These are phyloP conservation scores for Pangasianodon hypophthalmus DNA, from an alignment of 2,113 vertebrate genomes.

Conservation along the genomic window DNA sequence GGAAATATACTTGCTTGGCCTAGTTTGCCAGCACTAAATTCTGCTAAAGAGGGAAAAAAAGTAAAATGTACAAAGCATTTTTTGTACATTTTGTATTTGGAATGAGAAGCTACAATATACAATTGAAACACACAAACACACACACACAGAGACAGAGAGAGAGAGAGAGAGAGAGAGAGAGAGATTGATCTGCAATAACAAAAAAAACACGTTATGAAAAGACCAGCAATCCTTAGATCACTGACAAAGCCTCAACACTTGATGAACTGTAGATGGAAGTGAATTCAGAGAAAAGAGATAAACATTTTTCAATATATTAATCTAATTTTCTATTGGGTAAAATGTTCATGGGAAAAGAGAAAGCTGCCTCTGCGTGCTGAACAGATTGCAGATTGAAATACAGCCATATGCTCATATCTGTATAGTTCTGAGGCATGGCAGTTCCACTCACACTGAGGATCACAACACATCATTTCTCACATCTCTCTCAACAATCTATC, in stretches of 20 bases:
- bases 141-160: not conserved
- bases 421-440: not conserved
- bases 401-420: no score
- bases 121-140: no score
- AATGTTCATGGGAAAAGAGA: not conserved
- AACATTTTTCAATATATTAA: not conserved
- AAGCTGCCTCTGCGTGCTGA: not conserved
- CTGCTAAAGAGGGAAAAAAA: no score
- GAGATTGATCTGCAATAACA: not conserved
- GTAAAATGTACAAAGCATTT: no score
- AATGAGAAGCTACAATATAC: no score
- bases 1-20: no score
- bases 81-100: no score
- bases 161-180: not conserved
- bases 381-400: not conserved
- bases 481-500: not conserved
- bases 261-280: not conserved
- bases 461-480: slow-evolving; percentile 13
- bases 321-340: not conserved
- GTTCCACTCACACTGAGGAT: not conserved
- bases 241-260: not conserved
- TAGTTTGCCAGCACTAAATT: no score
- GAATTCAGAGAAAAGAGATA: not conserved
- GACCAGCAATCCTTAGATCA: not conserved
- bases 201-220: not conserved